A percentile compares a stretch with the other conserved stretches of the same genome.
These are phyloP conservation scores for Takifugu flavidus DNA, from an alignment of 2,113 vertebrate species.

Conservation along the genomic window DNA sequence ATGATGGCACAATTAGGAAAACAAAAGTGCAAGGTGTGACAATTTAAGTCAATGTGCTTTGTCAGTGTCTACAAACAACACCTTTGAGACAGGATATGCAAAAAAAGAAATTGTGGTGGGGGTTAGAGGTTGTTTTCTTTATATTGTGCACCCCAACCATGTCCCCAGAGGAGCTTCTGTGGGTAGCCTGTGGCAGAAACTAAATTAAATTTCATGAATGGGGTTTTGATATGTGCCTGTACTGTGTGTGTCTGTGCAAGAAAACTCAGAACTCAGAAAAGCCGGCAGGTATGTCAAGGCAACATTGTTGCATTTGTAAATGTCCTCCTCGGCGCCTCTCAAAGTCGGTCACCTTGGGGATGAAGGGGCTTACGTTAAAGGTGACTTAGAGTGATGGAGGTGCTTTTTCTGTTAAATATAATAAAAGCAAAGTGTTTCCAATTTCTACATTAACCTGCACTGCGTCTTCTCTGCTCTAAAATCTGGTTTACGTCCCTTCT, in stretches of 20 bases:
- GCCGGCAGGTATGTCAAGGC: conserved; percentile 32
- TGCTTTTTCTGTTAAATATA: conserved; percentile 18
- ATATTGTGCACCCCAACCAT: conserved; percentile 31
- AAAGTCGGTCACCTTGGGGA: conserved; percentile 47
- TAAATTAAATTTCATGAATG: conserved; percentile 62
- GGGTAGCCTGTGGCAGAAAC: conserved; percentile 43
- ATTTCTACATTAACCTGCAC: conserved; percentile 21
- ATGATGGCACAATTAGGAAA: conserved; percentile 81
- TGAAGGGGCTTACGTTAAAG: conserved; percentile 47
- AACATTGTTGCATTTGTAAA: conserved; percentile 40
- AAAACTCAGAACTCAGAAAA: neutral
- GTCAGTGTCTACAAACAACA: conserved; percentile 80
- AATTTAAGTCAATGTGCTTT: conserved; percentile 81
- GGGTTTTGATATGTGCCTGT: conserved; percentile 47
- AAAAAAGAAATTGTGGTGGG: conserved; percentile 52
- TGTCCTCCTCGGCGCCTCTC: conserved; percentile 17
- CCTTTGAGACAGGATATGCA: conserved; percentile 70
- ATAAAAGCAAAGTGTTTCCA: conserved; percentile 30
- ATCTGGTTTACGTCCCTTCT: conserved; percentile 22
- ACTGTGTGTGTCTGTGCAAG: neutral
- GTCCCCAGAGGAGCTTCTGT: conserved; percentile 40
- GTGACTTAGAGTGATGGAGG: conserved; percentile 42
- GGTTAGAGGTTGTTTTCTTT: conserved; percentile 51
- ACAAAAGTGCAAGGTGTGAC: conserved; percentile 84
- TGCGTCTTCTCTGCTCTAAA: conserved; percentile 5